Percentiles rank a stretch among this genome's conserved stretches.
Evolutionary conservation across 2,113 vertebrate species (phyloP).

Genomic region (Morone saxatilis): DNA sequence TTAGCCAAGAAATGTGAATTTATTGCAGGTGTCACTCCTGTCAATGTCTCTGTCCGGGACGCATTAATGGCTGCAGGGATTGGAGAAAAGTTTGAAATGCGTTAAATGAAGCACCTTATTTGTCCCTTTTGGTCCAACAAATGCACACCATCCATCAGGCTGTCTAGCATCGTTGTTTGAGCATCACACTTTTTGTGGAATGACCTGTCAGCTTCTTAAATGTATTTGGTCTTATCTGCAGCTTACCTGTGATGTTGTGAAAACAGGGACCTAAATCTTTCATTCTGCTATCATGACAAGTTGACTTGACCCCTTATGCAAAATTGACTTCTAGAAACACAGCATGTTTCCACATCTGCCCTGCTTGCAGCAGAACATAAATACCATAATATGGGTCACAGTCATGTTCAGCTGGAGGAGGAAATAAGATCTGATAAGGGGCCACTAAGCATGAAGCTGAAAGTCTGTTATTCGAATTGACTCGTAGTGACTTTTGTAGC

Average conservation of each 20-base stretch:
- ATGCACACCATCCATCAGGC: constrained; percentile 77
- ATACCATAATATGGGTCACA: constrained; percentile 18
- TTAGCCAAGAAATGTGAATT: constrained; percentile 51
- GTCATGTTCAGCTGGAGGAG: constrained; percentile 3
- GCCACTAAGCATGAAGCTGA: constrained; percentile 39
- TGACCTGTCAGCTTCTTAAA: constrained; percentile 81
- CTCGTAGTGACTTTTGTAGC: constrained; percentile 17
- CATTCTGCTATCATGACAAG: constrained; percentile 49
- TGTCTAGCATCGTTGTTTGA: constrained; percentile 72
- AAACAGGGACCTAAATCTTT: constrained; percentile 77
- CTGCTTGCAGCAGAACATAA: background rate
- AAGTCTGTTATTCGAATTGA: constrained; percentile 20
- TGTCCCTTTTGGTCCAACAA: constrained; percentile 78
- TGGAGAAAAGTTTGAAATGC: constrained; percentile 63
- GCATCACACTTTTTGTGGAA: constrained; percentile 76
- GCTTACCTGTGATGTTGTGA: constrained; percentile 78
- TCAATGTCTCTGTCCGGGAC: constrained; percentile 54
- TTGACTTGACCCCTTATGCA: constrained; percentile 58
- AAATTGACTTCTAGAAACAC: constrained; percentile 40
- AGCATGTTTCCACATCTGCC: constrained; percentile 31
- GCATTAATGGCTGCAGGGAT: constrained; percentile 45
- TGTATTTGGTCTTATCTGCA: constrained; percentile 82
- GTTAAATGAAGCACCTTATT: constrained; percentile 75
- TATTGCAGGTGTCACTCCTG: constrained; percentile 55
- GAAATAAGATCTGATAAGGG: constrained; percentile 47